Conservation (phyloP, 2,888 invertebrate species). For the Desoria tigrina region DNA sequence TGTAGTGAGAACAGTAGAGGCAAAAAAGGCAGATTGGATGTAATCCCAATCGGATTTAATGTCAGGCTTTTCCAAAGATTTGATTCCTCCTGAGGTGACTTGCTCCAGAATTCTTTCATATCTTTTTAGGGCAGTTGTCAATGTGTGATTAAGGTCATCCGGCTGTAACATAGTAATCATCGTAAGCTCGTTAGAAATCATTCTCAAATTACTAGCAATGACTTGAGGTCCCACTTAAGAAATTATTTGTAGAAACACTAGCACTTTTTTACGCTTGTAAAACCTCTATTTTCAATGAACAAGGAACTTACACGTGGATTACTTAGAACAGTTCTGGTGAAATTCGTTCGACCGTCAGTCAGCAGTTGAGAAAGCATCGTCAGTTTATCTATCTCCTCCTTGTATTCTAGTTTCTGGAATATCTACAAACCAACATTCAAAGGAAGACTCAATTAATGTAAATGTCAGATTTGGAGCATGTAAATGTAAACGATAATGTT, state of each 20-base stretch:
- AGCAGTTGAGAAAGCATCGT: constrained; percentile 57
- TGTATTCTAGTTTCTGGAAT: constrained; percentile 75
- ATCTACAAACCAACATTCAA: constrained; percentile 61
- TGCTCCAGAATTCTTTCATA: constrained; percentile 66
- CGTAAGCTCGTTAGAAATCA: too few relatives aligned
- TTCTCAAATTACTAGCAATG: too few relatives aligned
- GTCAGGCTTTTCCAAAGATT: constrained; percentile 56
- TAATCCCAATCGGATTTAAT: constrained; percentile 67
- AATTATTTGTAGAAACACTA: too few relatives aligned
- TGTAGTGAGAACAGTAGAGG: constrained; percentile 85
- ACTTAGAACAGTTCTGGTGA: constrained; percentile 66
- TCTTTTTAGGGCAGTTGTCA: constrained; percentile 55
- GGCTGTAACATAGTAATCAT: constrained; percentile 34
- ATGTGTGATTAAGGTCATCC: constrained; percentile 43
- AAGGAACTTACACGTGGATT: constrained; percentile 46
- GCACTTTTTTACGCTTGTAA: too few relatives aligned
- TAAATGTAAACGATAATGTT: too few relatives aligned
- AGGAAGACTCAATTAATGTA: background rate
- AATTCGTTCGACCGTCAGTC: constrained; percentile 62
- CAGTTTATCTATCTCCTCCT: constrained; percentile 71
- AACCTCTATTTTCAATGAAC: too few relatives aligned
- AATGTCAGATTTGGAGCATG: too few relatives aligned
- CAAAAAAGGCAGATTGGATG: constrained; percentile 82
- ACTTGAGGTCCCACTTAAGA: too few relatives aligned
- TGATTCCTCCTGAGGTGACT: constrained; percentile 70